Evolutionary conservation across 2,113 vertebrate genomes (phyloP), one percentile per base, ranked within the genome.

Genomic region (Xiphias gladius): DNA sequence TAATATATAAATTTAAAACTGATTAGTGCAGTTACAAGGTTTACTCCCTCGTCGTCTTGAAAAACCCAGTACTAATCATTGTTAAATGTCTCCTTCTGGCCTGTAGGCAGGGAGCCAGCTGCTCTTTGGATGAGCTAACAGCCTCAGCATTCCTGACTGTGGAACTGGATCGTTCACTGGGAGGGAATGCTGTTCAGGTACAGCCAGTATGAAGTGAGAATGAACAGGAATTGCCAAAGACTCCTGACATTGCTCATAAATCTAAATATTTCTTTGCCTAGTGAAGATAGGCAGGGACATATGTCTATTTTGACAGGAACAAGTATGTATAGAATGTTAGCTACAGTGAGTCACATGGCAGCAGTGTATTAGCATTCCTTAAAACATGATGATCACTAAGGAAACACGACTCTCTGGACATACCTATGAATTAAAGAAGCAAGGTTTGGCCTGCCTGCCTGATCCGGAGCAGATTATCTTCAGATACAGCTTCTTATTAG

Each of bases 121-220:
- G 96, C 73, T 96, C 96, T 0, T 76, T 91, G 88, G 97, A 98
- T 67, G 97, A 98, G 71, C 88, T 97, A 57, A 97, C 96, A 4
- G 95, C 95, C 0, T 98, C 97, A 0, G 97, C 97, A 0, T 98
- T 97, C 92, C 94, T 98, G 71, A 98, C 97, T 0, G 96, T 98
- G 16, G 95, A 98, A 86, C 83, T 99, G 86, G 97, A 98, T 84
- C 93, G 86, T 3, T 95, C 94, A 5, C 92, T 97, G 14, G 95
- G 96, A 0, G 96, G 94, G 20, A 88, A 89, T 32, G 96, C 97
- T 0, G 97, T 98, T 71, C 97, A 99, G 96, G 97, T 97, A 82
- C 43, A 28, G 12, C 16, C 30, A 22, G 62, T n/a, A 22, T 55
- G 20, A 54, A 16, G 39, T 16, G 9, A 62, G 57, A 54, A 37